Evolutionary conservation across 2,888 invertebrate genomes (phyloP), one percentile per base, ranked within the genome.

Genomic region (Sisyra terminalis): DNA sequence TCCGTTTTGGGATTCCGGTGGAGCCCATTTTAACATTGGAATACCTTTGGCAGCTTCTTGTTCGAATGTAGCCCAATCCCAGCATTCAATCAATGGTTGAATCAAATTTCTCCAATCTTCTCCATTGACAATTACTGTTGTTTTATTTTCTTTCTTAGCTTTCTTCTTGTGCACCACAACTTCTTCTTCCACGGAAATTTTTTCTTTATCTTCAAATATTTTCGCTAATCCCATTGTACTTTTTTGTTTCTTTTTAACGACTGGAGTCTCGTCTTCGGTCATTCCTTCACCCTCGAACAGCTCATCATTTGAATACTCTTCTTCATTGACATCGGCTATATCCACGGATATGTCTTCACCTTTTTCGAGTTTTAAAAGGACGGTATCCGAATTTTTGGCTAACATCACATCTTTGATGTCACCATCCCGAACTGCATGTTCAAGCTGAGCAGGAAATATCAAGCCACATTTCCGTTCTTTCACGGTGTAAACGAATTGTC

Each of bases 141-240:
- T 52, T 64, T 48, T 59, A 56, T 35, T 65, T 65, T 50, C 60
- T 57, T 51, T 65, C 67, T 37, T 43, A 8, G 17, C 2, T 16
- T 50, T 67, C 61, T 44, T 61, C 58, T 57, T 73, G 74, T 42
- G 18, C 16, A 29, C 15, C 2, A 34, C 11, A 15, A 30, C 37
- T 17, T 38, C 17, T 13, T 43, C 43, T 4, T 24, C 30, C 53
- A 80, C 80, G 2, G 76, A 80, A 30, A 73, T 65, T 49, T 66
- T 71, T 56, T 82, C 81, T 58, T 82, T 83, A 42, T 77, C 80
- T 61, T 84, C 83, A 58, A 84, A 84, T 51, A 83, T 76, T 63
- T 77, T 77, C 39, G 71, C 75, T 15, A 81, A 55, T 39, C 75
- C 72, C 50, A 75, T 71, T n/a, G 73, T 69, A 43, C 73, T 65